These are phyloP conservation scores for Conopomorpha cramerella DNA, from an alignment of 1,140 invertebrate species.

Conservation along the genomic window DNA sequence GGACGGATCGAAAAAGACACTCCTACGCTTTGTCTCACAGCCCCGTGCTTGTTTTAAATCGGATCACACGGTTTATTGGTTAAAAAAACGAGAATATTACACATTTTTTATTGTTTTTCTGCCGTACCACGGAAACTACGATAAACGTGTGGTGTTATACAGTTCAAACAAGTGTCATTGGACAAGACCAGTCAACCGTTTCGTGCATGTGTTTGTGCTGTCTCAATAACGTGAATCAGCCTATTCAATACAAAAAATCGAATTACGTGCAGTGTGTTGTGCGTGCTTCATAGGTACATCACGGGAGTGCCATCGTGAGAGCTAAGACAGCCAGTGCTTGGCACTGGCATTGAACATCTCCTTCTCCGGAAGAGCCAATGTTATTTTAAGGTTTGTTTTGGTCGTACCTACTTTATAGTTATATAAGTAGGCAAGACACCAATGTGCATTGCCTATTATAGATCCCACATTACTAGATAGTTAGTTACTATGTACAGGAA, in stretches of 20 bases:
- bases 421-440: no score
- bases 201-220: constrained; percentile 29
- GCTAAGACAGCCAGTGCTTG: no score
- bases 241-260: no score
- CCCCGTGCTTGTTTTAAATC: constrained; percentile 5
- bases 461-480: no score
- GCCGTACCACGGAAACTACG: background rate
- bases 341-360: constrained; percentile 21
- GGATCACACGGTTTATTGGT: constrained; percentile 26
- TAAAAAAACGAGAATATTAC: constrained; percentile 27
- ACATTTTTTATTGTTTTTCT: constrained; percentile 17
- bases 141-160: background rate
- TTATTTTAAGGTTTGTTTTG: constrained; percentile 46
- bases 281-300: no score
- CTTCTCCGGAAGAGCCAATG: constrained; percentile 44
- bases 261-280: no score
- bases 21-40: constrained; percentile 23
- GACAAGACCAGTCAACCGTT: constrained; percentile 40
- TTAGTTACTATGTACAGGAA: no score
- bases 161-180: constrained; percentile 21
- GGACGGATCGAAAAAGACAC: constrained; percentile 15
- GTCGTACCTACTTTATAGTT: no score
- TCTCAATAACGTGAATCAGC: no score
- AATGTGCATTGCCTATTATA: no score
- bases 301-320: background rate